Conservation (phyloP, 2,797 vertebrate genomes). For the Choloepus didactylus region DNA sequence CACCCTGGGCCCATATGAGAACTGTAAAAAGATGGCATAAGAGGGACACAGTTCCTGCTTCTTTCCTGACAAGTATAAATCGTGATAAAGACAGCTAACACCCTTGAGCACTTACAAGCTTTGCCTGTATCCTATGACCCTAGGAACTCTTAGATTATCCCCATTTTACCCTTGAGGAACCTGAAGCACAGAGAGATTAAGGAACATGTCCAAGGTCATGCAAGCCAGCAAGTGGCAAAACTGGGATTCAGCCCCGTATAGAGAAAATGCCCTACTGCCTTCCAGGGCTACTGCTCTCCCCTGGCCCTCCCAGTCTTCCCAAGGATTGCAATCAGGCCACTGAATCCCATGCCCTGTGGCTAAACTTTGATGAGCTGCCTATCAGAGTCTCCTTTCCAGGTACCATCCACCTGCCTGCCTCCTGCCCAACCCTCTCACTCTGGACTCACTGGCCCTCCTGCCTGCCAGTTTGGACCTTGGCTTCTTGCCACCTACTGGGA, state of each 20-base stretch:
- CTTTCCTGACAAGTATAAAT: neutral
- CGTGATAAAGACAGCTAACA: neutral
- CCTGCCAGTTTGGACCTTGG: neutral
- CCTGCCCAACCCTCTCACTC: neutral
- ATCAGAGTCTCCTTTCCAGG: constrained; percentile 3
- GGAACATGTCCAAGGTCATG: constrained; percentile 52
- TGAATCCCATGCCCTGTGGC: neutral
- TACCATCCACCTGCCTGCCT: neutral
- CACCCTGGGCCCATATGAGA: neutral
- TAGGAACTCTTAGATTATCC: constrained; percentile 6
- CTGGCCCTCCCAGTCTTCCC: neutral
- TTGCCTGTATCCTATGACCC: neutral
- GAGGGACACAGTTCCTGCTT: neutral
- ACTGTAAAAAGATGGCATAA: neutral
- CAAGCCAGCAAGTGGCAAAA: constrained; percentile 20
- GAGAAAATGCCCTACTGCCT: neutral
- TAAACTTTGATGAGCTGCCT: neutral
- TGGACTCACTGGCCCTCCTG: neutral
- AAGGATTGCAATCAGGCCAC: neutral
- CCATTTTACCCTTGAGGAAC: constrained; percentile 43
- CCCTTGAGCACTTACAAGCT: neutral
- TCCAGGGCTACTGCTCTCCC: neutral
- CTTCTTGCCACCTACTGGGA: neutral
- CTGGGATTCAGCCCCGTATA: neutral
- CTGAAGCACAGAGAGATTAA: constrained; percentile 41